phyloP scores from a whole-genome alignment of 1,140 invertebrate species.

The Laupala kohalensis region DNA sequence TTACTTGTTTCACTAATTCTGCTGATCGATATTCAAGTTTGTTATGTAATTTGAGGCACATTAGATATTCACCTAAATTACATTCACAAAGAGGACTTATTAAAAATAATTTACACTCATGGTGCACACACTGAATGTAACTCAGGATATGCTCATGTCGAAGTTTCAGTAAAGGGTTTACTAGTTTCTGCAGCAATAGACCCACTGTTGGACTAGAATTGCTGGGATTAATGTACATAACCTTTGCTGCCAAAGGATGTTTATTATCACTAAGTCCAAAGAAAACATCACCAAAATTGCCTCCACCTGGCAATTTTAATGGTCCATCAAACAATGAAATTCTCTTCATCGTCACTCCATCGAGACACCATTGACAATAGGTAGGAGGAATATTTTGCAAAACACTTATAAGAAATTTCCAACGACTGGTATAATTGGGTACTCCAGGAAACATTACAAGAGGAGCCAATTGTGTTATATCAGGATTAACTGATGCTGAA shows the following conservation, averaged over 20 bases:
- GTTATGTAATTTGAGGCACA: conserved; percentile 16
- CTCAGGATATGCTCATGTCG: conserved; percentile 22
- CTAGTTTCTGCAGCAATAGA: conserved; percentile 16
- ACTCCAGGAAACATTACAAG: not conserved
- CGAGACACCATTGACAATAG: not conserved
- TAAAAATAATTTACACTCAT: conserved; percentile 22
- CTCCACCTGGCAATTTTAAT: conserved; percentile 3
- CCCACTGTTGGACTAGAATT: conserved; percentile 17
- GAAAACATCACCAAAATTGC: conserved; percentile 22
- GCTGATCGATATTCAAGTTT: not conserved
- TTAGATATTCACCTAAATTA: conserved; percentile 25
- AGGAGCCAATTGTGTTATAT: not conserved
- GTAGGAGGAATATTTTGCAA: not conserved
- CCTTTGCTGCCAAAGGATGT: conserved; percentile 23
- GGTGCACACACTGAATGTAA: conserved; percentile 22
- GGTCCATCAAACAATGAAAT: not conserved
- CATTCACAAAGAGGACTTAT: conserved; percentile 26
- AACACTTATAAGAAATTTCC: not conserved
- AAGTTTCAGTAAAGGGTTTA: conserved; percentile 21
- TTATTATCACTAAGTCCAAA: conserved; percentile 20
- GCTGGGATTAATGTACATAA: conserved; percentile 18
- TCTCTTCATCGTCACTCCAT: not conserved
- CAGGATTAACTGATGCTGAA: not conserved
- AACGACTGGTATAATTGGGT: not conserved
- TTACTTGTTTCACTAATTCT: not conserved